Percentiles rank a stretch among this genome's conserved stretches.
Evolutionary conservation across 2,113 vertebrate genomes (phyloP).

Genomic region (Eulacestoma nigropectus): DNA sequence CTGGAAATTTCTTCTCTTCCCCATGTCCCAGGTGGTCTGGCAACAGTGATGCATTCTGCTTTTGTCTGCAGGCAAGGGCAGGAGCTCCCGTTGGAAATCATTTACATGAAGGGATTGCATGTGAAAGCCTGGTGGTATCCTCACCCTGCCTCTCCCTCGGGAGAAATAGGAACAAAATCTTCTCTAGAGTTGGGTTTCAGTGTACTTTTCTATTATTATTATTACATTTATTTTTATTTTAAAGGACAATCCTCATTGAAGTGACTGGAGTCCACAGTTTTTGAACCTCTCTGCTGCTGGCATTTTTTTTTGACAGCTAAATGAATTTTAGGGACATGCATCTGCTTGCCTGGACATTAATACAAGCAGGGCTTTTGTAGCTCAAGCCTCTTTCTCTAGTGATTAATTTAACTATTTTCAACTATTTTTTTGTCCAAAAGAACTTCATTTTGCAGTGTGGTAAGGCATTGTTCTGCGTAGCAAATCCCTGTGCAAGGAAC

Average conservation of each 20-base stretch:
- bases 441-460: background rate
- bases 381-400: background rate
- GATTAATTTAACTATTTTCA: conserved; percentile 34
- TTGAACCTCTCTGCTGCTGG: background rate
- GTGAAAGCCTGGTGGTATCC: conserved; percentile 14
- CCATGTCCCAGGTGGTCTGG: conserved; percentile 66
- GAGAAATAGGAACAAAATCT: conserved; percentile 17
- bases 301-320: conserved; percentile 2
- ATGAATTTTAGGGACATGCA: background rate
- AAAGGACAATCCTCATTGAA: background rate
- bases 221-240: background rate
- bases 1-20: conserved; percentile 59
- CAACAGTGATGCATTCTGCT: conserved; percentile 50
- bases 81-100: conserved; percentile 44
- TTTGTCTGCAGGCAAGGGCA: conserved; percentile 47
- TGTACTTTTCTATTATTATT: background rate
- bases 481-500: background rate
- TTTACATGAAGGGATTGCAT: background rate
- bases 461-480: background rate
- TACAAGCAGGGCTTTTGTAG: conserved; percentile 27
- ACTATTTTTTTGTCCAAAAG: background rate
- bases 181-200: background rate
- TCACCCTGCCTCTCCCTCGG: background rate
- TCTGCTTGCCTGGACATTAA: conserved; percentile 1
- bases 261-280: background rate